Evolutionary conservation across 2,797 vertebrate species (phyloP).

Genomic region (Chrosomus eos): DNA sequence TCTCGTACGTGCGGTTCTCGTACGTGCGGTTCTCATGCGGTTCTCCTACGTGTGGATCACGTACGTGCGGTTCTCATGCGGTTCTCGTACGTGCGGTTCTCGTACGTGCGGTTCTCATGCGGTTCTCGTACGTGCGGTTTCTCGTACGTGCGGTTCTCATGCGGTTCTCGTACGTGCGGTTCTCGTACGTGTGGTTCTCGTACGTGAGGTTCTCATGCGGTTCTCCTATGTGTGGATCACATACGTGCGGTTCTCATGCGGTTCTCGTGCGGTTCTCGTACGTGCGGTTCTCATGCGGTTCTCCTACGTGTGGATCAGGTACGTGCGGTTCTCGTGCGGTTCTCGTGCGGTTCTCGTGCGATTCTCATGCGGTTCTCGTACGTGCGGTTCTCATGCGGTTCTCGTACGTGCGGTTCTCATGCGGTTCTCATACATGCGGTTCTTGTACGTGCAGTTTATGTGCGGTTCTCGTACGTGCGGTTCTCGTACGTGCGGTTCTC

Average conservation of each 20-base stretch:
- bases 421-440: too few species aligned
- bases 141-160: accelerated
- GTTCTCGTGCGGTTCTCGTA: too few species aligned
- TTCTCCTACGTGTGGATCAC: too few species aligned
- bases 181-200: accelerated
- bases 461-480: accelerated
- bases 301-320: too few species aligned
- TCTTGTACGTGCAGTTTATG: accelerated
- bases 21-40: accelerated
- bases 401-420: too few species aligned
- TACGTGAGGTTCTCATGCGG: accelerated
- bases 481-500: too few species aligned
- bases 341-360: accelerated
- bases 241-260: too few species aligned
- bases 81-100: accelerated
- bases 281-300: too few species aligned
- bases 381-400: accelerated
- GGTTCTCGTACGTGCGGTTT: too few species aligned
- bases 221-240: too few species aligned
- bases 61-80: accelerated
- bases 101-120: accelerated
- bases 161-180: accelerated
- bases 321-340: too few species aligned
- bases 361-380: accelerated
- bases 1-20: too few species aligned